Evolutionary conservation across 2,888 invertebrate species (phyloP).

Genomic region (Aphidius colemani): DNA sequence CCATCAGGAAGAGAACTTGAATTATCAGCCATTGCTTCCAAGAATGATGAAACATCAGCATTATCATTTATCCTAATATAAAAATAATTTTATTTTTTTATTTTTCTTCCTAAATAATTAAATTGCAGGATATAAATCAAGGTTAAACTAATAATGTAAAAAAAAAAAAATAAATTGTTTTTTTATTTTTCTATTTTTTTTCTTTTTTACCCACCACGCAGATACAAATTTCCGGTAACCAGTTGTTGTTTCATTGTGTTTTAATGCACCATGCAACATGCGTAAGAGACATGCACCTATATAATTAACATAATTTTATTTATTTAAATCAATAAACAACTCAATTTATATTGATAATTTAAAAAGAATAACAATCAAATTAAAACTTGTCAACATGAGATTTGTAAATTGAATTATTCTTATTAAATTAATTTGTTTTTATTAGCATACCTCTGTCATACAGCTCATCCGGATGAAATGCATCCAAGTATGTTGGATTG

Average conservation of each 20-base stretch:
- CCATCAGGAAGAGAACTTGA: slow-evolving; percentile 35
- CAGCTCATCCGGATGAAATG: slow-evolving; percentile 37
- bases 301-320: slow-evolving; percentile 37
- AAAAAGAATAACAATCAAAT: no score
- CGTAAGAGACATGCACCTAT: slow-evolving; percentile 56
- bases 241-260: slow-evolving; percentile 44
- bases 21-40: slow-evolving; percentile 41
- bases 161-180: not conserved
- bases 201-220: slow-evolving; percentile 49
- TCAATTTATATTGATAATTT: no score
- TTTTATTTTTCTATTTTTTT: slow-evolving; percentile 1
- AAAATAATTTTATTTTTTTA: not conserved
- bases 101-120: not conserved
- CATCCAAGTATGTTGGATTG: slow-evolving; percentile 39
- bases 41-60: slow-evolving; percentile 42
- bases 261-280: slow-evolving; percentile 52
- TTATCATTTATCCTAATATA: slow-evolving; percentile 40
- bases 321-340: not conserved
- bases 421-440: slow-evolving; percentile 6
- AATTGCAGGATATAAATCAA: slow-evolving; percentile 5
- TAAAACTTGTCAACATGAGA: not conserved
- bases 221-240: slow-evolving; percentile 50
- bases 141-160: slow-evolving; percentile 5
- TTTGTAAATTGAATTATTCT: not conserved
- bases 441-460: slow-evolving; percentile 45